Percentiles rank a stretch among this genome's conserved stretches.
Conservation (phyloP, 2,888 invertebrate genomes). For the Platyscelio sp. region DNA sequence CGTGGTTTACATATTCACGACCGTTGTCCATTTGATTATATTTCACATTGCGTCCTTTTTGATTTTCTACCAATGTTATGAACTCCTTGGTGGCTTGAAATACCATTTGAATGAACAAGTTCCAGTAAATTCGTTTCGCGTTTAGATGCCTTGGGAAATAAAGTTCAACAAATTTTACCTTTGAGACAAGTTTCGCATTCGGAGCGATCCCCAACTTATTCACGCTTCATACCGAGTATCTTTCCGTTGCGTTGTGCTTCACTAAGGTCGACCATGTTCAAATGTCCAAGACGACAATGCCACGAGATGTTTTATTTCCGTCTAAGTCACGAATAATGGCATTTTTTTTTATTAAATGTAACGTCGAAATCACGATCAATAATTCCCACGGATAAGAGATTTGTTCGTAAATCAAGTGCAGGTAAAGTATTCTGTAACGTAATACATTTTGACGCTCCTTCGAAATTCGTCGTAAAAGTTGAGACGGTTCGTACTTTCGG, state of each 20-base stretch:
- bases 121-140: background rate
- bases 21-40: slow-evolving; percentile 54
- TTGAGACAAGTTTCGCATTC: background rate
- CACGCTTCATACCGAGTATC: background rate
- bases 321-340: too few relatives aligned
- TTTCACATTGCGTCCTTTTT: background rate
- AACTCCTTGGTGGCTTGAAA: too few relatives aligned
- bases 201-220: background rate
- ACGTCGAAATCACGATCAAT: too few relatives aligned
- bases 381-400: too few relatives aligned
- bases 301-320: background rate
- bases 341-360: too few relatives aligned
- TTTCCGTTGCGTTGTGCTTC: background rate
- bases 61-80: background rate
- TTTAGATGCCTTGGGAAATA: background rate
- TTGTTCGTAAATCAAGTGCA: too few relatives aligned
- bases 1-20: background rate
- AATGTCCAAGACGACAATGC: slow-evolving; percentile 11
- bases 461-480: too few relatives aligned
- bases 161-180: background rate
- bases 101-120: background rate
- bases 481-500: too few relatives aligned
- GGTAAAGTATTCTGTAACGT: too few relatives aligned
- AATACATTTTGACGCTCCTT: too few relatives aligned
- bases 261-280: background rate